A percentile compares a stretch with the other conserved stretches of the same genome.
Evolutionary conservation across 2,797 vertebrate genomes (phyloP).

Genomic region (Lacerta bilineata): DNA sequence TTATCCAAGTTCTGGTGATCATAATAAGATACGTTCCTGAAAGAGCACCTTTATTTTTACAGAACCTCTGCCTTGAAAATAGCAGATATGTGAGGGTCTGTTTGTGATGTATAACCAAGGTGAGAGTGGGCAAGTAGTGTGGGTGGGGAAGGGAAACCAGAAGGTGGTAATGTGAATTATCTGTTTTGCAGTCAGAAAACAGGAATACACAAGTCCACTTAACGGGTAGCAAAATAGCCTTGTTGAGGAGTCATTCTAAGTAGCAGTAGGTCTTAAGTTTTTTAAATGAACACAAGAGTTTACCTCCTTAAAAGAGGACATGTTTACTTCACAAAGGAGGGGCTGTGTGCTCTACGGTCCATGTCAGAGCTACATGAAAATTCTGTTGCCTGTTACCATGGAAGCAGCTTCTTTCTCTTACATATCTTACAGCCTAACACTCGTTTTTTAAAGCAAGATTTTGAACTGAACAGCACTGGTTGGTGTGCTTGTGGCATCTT

Average conservation of each 20-base stretch:
- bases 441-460: constrained; percentile 66
- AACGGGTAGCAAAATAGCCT: neutral
- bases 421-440: constrained; percentile 61
- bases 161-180: constrained; percentile 2
- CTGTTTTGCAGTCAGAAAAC: neutral
- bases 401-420: constrained; percentile 75
- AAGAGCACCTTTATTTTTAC: constrained; percentile 53
- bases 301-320: constrained; percentile 48
- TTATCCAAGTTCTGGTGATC: constrained; percentile 55
- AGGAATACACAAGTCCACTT: neutral
- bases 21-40: constrained; percentile 50
- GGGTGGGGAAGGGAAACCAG: neutral
- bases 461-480: constrained; percentile 70
- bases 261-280: constrained; percentile 25
- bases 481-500: neutral
- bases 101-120: constrained; percentile 60
- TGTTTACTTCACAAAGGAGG: constrained; percentile 63
- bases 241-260: constrained; percentile 24
- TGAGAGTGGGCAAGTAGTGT: constrained; percentile 41
- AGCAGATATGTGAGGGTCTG: constrained; percentile 55
- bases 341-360: constrained; percentile 61
- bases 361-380: constrained; percentile 71
- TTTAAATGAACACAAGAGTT: constrained; percentile 38
- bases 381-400: constrained; percentile 79
- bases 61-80: constrained; percentile 61